Base-by-base conservation (phyloP, 1,140 invertebrate genomes). In the Melitaea cinxia region DNA sequence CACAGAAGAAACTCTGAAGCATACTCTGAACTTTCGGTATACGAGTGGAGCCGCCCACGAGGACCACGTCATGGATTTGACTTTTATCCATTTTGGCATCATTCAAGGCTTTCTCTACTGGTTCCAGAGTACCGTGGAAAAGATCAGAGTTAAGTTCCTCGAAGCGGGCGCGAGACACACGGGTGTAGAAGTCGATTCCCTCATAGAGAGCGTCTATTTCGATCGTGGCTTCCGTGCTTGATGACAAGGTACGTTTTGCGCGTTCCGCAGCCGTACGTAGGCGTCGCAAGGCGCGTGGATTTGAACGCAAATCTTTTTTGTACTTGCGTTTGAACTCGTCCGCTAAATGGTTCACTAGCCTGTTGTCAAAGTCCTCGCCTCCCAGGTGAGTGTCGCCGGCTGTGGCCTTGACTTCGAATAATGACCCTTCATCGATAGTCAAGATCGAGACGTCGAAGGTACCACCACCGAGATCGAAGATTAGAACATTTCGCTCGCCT, bases 21-120 rank as follows among this genome's bases (percentile, higher is more conserved):
- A 93, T 61, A 28, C 71, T 85, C 73, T 93, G 92, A 2, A 93
- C 84, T 75, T 93, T 93, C 0, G 92, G 92, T 56, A 93, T 93
- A 33, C 95, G 90, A 4, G 94, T 95, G 0, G 94, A 95, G 1
- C 95, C 95, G 23, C 95, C 95, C 30, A 95, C 94, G 39, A 95
- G 89, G 0, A 95, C 94, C 37, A 95, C 93, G 65, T 95, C 95
- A 75, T 95, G 91, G 58, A 95, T 94, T 57, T 87, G 75, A 23
- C 85, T 81, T 73, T 95, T 95, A 82, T 95, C 93, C 60, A 95
- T 64, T 78, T 95, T 95, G 33, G 94, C 94, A 82, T 95, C 94
- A 17, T 92, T 83, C 30, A n/a, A n/a, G n/a, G n/a, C n/a, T n/a
- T n/a, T n/a, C n/a, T n/a, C n/a, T n/a, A n/a, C n/a, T n/a, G n/a